Conservation (phyloP, 2,797 vertebrate species). For the Gobio occitaniae region DNA sequence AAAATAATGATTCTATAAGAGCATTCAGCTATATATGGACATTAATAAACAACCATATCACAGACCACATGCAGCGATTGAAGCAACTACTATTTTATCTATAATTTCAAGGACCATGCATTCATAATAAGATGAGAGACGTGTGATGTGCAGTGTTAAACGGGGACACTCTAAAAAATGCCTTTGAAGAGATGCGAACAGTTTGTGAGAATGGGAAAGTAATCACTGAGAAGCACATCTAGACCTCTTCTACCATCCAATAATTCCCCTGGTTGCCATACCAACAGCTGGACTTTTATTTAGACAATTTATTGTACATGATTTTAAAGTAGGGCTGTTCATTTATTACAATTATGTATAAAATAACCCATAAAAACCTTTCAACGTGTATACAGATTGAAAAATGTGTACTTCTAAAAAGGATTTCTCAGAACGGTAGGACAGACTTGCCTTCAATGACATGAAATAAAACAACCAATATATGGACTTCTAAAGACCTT, state of each 20-base stretch:
- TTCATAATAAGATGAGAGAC: not conserved
- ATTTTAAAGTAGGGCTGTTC: conserved; percentile 65
- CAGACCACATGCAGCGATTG: not conserved
- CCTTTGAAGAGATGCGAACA: conserved; percentile 27
- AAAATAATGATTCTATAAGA: conserved; percentile 30
- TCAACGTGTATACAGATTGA: not conserved
- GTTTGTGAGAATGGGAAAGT: conserved; percentile 36
- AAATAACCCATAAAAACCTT: not conserved
- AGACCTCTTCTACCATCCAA: conserved; percentile 18
- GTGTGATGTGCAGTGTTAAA: not conserved
- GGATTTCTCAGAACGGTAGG: not conserved
- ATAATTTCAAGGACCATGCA: not conserved
- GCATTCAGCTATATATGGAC: not conserved
- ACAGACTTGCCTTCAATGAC: not conserved
- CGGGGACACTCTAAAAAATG: not conserved
- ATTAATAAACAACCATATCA: conserved; percentile 31
- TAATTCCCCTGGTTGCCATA: conserved; percentile 27
- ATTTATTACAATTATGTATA: not conserved
- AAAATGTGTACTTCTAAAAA: not conserved
- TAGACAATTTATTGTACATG: conserved; percentile 75
- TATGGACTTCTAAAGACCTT: not conserved
- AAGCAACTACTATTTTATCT: not conserved
- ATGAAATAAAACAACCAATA: not conserved
- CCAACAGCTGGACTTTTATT: conserved; percentile 70
- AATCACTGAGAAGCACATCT: conserved; percentile 19